Percentiles rank a stretch among this genome's conserved stretches.
phyloP scores from a whole-genome alignment of 1,140 invertebrate genomes.

The Megalopta genalis region DNA sequence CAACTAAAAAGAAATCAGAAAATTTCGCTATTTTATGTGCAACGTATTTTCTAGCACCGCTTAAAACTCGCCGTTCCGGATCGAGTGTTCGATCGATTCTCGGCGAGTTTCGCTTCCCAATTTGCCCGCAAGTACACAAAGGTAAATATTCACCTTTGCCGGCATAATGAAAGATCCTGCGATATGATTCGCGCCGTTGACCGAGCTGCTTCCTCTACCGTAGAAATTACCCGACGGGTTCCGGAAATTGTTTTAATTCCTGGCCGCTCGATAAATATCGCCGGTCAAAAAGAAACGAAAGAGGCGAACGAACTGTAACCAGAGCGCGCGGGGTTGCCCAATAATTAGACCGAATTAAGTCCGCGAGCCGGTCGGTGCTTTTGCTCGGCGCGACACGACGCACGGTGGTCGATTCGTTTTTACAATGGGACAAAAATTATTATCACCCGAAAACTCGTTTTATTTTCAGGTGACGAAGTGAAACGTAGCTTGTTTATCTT shows the following conservation, averaged over 20 bases:
- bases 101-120: neutral
- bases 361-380: neutral
- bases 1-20: no score
- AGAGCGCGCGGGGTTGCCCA: no score
- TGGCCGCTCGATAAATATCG: neutral
- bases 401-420: neutral
- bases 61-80: no score
- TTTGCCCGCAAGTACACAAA: neutral
- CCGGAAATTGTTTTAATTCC: conserved; percentile 11
- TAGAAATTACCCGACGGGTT: neutral
- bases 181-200: neutral
- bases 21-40: no score
- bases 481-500: no score
- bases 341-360: conserved; percentile 20
- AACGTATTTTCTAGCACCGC: no score
- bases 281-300: neutral
- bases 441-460: no score
- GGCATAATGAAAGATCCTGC: neutral
- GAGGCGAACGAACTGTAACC: neutral
- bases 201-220: neutral
- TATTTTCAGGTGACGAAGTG: no score
- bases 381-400: neutral
- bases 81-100: no score
- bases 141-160: neutral
- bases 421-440: no score